Conservation (phyloP, 1,140 invertebrate genomes). For the Meloidogyne exigua region DNA sequence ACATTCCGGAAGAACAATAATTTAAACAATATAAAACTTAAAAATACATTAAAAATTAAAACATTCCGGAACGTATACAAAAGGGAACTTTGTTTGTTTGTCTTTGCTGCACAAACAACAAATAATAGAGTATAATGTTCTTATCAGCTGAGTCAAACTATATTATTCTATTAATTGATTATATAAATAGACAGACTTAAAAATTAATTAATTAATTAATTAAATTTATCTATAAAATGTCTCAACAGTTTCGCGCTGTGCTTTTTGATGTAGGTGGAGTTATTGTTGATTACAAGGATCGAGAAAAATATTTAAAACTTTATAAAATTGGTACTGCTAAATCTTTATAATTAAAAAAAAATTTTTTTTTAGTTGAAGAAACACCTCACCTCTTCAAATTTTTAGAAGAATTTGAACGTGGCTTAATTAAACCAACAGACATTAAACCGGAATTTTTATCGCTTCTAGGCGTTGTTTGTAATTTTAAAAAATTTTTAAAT, state of each 20-base stretch:
- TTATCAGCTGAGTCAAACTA: neutral
- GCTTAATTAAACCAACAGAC: neutral
- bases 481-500: neutral
- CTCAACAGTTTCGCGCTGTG: neutral
- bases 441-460: conserved; percentile 12
- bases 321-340: conserved; percentile 21
- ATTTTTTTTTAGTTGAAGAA: conserved; percentile 16
- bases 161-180: neutral
- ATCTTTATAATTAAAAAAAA: neutral
- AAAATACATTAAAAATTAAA: too few relatives aligned
- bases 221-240: neutral
- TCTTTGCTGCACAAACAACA: neutral
- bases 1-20: too few relatives aligned
- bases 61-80: too few relatives aligned
- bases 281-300: conserved; percentile 14
- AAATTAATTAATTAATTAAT: neutral
- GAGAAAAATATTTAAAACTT: neutral
- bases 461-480: conserved; percentile 10
- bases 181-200: neutral
- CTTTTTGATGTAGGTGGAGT: conserved; percentile 21
- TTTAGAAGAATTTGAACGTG: conserved; percentile 16
- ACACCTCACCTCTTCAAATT: neutral
- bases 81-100: too few relatives aligned
- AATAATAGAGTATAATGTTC: neutral
- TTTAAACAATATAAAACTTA: too few relatives aligned